phyloP scores from a whole-genome alignment of 2,797 vertebrate species.

The Liparis tanakae region DNA sequence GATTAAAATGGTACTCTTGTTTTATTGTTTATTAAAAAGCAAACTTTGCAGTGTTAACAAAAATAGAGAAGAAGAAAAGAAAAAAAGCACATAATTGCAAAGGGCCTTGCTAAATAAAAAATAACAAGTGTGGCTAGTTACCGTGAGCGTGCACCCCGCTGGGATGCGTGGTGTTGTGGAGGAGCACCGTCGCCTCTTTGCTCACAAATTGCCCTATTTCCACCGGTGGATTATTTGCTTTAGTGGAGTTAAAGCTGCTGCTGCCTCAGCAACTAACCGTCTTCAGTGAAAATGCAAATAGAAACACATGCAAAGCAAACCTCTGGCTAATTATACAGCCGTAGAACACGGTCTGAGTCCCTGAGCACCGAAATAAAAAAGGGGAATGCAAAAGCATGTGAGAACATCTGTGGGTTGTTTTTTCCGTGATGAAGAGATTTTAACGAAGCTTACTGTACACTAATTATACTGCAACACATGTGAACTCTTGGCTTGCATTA shows the following conservation, averaged over 20 bases:
- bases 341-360: slow-evolving; percentile 76
- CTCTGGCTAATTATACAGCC: slow-evolving; percentile 81
- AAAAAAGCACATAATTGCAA: slow-evolving; percentile 72
- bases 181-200: slow-evolving; percentile 80
- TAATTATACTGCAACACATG: slow-evolving; percentile 70
- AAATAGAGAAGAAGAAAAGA: slow-evolving; percentile 32
- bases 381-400: slow-evolving; percentile 65
- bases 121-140: slow-evolving; percentile 70
- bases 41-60: slow-evolving; percentile 79
- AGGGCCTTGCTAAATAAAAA: slow-evolving; percentile 75
- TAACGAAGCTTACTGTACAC: slow-evolving; percentile 63
- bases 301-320: slow-evolving; percentile 83
- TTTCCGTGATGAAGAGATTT: slow-evolving; percentile 49
- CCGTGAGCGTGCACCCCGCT: slow-evolving; percentile 66
- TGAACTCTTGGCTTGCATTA: slow-evolving; percentile 49
- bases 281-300: slow-evolving; percentile 84
- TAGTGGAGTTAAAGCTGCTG: slow-evolving; percentile 77
- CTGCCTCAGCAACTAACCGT: slow-evolving; percentile 82
- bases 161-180: slow-evolving; percentile 70
- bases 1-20: slow-evolving; percentile 55
- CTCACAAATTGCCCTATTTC: slow-evolving; percentile 88
- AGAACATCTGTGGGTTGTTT: slow-evolving; percentile 50
- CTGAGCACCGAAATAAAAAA: slow-evolving; percentile 70
- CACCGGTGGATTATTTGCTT: slow-evolving; percentile 75
- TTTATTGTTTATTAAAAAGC: slow-evolving; percentile 74